phyloP scores from a whole-genome alignment of 2,113 vertebrate species.

The Agelaius phoeniceus region DNA sequence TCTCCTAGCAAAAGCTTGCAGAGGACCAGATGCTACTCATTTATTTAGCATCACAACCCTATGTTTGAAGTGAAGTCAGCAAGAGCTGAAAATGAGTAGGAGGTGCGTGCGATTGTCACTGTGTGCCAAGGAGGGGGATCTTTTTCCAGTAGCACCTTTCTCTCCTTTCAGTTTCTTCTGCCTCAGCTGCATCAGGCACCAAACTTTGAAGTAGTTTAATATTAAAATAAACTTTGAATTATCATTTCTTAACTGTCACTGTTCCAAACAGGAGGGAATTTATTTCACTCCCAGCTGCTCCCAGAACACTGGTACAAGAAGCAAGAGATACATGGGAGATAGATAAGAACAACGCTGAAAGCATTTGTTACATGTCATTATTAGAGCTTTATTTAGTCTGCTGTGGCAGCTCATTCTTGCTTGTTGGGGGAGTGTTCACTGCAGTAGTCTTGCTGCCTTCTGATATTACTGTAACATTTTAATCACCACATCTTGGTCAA shows the following conservation, averaged over 20 bases:
- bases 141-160: background rate
- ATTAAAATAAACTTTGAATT: background rate
- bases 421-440: background rate
- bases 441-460: background rate
- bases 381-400: background rate
- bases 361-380: background rate
- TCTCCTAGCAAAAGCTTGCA: background rate
- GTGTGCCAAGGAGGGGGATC: background rate
- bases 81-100: conserved; percentile 24
- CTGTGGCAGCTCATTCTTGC: background rate
- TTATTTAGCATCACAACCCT: background rate
- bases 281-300: background rate
- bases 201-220: background rate
- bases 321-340: background rate
- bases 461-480: background rate
- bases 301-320: background rate
- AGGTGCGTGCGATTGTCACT: background rate
- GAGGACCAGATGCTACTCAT: background rate
- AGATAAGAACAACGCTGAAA: background rate
- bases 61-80: background rate
- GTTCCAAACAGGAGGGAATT: background rate
- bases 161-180: background rate
- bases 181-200: background rate
- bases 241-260: background rate
- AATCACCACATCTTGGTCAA: background rate